phyloP scores from a whole-genome alignment of 2,888 invertebrate genomes.

The Hydropsyche betteni region DNA sequence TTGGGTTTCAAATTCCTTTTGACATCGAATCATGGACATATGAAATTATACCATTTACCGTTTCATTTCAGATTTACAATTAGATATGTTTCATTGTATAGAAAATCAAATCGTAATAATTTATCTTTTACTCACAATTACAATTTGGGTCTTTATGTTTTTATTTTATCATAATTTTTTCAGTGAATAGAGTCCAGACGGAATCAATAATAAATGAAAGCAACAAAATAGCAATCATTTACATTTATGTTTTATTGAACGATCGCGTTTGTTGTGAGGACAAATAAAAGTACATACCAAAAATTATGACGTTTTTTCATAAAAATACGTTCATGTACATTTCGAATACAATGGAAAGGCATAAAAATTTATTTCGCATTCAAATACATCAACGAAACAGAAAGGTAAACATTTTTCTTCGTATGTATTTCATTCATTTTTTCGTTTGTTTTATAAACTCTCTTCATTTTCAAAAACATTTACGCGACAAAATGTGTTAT shows the following conservation, averaged over 20 bases:
- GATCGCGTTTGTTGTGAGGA: constrained; percentile 18
- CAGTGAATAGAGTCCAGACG: constrained; percentile 25
- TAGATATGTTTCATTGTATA: not conserved
- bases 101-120: not conserved
- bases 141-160: not conserved
- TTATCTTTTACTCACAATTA: not conserved
- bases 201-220: constrained; percentile 20
- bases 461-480: too few species aligned
- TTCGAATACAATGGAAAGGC: too few species aligned
- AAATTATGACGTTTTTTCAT: not conserved
- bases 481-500: too few species aligned
- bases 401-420: too few species aligned
- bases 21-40: not conserved
- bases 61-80: not conserved
- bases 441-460: too few species aligned
- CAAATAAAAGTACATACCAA: constrained; percentile 4
- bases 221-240: constrained; percentile 18
- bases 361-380: too few species aligned
- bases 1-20: not conserved
- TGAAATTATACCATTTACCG: too few species aligned
- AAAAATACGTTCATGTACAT: too few species aligned
- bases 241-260: constrained; percentile 17
- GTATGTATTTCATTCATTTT: too few species aligned
- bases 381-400: too few species aligned
- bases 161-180: not conserved